Evolutionary conservation across 1,140 invertebrate genomes (phyloP).

Genomic region (Magallana gigas): DNA sequence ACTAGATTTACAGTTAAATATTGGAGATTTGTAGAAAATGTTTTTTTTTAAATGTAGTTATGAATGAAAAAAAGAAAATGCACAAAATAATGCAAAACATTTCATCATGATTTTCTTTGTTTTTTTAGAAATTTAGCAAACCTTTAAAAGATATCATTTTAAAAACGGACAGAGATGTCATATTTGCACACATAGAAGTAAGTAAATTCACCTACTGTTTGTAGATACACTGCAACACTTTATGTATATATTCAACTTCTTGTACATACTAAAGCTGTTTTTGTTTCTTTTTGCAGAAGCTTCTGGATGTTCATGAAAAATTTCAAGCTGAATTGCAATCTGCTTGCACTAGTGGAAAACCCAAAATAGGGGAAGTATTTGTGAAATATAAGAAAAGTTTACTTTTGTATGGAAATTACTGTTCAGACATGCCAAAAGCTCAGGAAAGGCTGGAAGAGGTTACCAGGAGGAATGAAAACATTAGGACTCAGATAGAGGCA

Average conservation of each 20-base stretch:
- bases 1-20: too few species aligned
- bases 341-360: constrained; percentile 82
- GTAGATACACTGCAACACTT: too few species aligned
- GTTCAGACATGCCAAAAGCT: constrained; percentile 92
- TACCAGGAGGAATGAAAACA: constrained; percentile 83
- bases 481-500: constrained; percentile 82
- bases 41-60: too few species aligned
- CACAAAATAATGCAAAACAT: too few species aligned
- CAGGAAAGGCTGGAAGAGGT: constrained; percentile 88
- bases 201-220: constrained; percentile 57
- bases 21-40: too few species aligned
- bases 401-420: constrained; percentile 96
- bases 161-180: constrained; percentile 87
- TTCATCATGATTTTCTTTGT: neutral
- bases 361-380: constrained; percentile 82
- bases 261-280: too few species aligned
- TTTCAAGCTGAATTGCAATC: constrained; percentile 90
- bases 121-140: constrained; percentile 77
- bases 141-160: constrained; percentile 85
- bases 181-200: constrained; percentile 95
- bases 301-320: constrained; percentile 91
- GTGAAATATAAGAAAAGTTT: constrained; percentile 93
- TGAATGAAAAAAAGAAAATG: too few species aligned
- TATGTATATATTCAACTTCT: too few species aligned
- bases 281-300: constrained; percentile 82